A percentile compares a stretch with the other conserved stretches of the same genome.
Conservation (phyloP, 2,113 vertebrate genomes). For the Entomyzon cyanotis region DNA sequence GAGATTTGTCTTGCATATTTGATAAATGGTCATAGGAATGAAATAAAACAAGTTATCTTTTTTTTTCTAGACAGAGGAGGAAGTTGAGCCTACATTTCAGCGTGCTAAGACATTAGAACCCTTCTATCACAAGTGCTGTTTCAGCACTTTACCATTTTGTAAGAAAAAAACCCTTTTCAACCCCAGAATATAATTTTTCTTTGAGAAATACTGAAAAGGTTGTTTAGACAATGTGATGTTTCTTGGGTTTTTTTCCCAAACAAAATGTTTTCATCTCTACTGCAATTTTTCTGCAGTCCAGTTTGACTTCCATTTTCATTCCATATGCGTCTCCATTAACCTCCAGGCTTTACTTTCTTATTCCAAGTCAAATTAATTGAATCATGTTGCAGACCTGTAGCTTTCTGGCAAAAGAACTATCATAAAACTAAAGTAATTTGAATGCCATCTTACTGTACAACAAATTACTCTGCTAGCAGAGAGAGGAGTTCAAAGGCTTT, state of each 20-base stretch:
- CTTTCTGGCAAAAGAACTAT: background rate
- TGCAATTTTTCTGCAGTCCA: background rate
- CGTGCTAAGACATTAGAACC: background rate
- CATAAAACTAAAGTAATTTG: background rate
- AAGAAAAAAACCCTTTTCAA: background rate
- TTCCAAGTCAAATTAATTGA: background rate
- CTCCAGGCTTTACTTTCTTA: background rate
- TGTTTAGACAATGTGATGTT: background rate
- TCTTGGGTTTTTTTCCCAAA: background rate
- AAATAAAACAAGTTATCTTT: background rate
- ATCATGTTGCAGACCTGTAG: background rate
- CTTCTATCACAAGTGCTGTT: background rate
- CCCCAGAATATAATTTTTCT: background rate
- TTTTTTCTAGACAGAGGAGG: background rate
- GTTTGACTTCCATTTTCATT: background rate
- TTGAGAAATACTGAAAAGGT: background rate
- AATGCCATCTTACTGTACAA: background rate
- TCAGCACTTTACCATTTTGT: rapidly evolving
- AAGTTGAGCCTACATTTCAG: background rate
- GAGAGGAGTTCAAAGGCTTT: background rate
- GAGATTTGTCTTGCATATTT: background rate
- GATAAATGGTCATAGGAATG: background rate
- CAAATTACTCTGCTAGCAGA: background rate
- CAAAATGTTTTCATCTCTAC: background rate
- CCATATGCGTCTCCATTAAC: background rate